Evolutionary conservation across 2,888 invertebrate genomes (phyloP), one percentile per base, ranked within the genome.

Genomic region (Lithosia quadra): DNA sequence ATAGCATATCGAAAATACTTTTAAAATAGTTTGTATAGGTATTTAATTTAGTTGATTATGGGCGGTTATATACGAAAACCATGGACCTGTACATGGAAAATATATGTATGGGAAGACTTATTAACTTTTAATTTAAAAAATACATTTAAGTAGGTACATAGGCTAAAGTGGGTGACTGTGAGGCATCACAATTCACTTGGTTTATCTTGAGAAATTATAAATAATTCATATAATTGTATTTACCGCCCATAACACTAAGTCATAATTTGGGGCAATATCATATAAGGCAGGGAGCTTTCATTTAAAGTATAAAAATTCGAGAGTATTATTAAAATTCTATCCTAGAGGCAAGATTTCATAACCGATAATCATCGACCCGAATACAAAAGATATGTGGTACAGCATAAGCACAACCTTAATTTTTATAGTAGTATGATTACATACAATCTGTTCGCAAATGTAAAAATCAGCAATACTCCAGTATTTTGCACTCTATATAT

Each of bases 401-500:
- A 89, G 88, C 87, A 84, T 82, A 89, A 90, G 89, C 89, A 89
- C 90, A 91, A 91, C 90, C 90, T 88, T 87, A 88, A 70, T 75
- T 78, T 83, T 76, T 82, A 79, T 71, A 82, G 78, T 80, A 68
- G 61, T 77, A 75, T 78, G 80, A 83, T 75, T 81, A 15, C 76
- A 76, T 72, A 82, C 73, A 68, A 79, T 84, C 85, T 86, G 84
- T 89, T 90, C 88, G 84, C 78, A 78, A 81, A 71, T 67, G 73
- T 75, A 66, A 74, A n/a, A 71, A 76, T 67, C 67, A 78, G 74
- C 80, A 80, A 84, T 85, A 82, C 84, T 85, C 49, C 49, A 49
- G 78, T 86, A 89, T 91, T 81, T 92, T 93, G 93, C 92, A 93
- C 94, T 93, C 90, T 88, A 85, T 89, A 89, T 89, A 85, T 85